A percentile compares a stretch with the other conserved stretches of the same genome.
phyloP scores from a whole-genome alignment of 2,113 vertebrate species.

The Martes martes region DNA sequence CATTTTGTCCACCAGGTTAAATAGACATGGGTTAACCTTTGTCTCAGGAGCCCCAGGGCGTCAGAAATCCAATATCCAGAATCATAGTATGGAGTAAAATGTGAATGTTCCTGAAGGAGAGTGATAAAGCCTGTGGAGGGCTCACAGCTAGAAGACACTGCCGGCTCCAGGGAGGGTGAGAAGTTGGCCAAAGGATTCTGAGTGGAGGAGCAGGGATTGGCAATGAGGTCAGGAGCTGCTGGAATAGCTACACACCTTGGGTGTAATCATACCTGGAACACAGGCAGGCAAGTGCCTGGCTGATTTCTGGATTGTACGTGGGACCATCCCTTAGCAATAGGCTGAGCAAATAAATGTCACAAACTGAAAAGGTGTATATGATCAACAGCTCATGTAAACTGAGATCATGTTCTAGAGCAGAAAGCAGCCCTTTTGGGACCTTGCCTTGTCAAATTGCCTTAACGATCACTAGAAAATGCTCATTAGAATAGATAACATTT shows the following conservation, averaged over 20 bases:
- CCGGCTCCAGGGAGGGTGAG: not conserved
- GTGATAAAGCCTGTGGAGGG: not conserved
- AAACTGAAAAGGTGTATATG: not conserved
- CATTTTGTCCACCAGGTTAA: conserved; percentile 30
- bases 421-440: not conserved
- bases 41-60: not conserved
- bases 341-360: not conserved
- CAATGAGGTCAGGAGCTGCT: not conserved
- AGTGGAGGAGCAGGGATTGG: not conserved
- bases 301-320: not conserved
- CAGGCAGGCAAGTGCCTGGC: not conserved
- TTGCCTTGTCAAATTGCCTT: not conserved
- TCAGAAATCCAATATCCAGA: conserved; percentile 25
- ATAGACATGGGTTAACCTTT: conserved; percentile 15
- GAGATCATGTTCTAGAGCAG: not conserved
- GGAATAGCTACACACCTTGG: not conserved
- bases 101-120: not conserved
- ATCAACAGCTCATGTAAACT: not conserved
- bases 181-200: not conserved
- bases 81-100: not conserved
- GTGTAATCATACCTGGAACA: not conserved
- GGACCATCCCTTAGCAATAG: not conserved
- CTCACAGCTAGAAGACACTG: not conserved
- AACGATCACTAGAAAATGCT: not conserved
- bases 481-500: not conserved